A percentile compares a stretch with the other conserved stretches of the same genome.
These are phyloP conservation scores for Somateria mollissima DNA, from an alignment of 2,797 vertebrate genomes.

Conservation along the genomic window DNA sequence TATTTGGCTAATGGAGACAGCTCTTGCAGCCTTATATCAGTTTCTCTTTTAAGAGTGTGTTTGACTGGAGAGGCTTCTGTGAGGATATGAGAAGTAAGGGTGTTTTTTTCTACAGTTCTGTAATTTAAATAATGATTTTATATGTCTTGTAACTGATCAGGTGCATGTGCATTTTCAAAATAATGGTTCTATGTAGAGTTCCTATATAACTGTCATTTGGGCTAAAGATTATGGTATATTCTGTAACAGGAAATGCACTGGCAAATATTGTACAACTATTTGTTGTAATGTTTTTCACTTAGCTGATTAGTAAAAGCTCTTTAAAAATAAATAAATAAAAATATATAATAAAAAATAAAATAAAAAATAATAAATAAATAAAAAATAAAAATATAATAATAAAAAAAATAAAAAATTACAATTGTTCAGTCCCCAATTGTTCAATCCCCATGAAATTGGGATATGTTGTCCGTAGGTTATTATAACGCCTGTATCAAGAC, in stretches of 20 bases:
- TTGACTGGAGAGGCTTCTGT: neutral
- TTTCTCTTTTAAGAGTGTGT: neutral
- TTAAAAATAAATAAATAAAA: neutral
- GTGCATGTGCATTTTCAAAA: neutral
- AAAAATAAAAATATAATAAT: no score
- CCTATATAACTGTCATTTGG: neutral
- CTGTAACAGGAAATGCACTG: neutral
- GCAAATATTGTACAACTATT: neutral
- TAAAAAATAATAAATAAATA: neutral
- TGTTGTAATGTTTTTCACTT: neutral
- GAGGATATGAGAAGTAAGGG: neutral
- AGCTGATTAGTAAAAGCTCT: neutral
- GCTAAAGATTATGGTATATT: neutral
- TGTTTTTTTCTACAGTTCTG: neutral
- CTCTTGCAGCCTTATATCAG: neutral
- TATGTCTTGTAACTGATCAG: neutral
- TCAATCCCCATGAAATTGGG: neutral
- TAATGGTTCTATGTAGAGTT: accelerated
- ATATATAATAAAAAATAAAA: no score
- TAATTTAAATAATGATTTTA: neutral
- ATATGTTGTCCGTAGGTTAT: neutral
- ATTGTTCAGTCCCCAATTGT: neutral
- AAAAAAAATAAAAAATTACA: neutral
- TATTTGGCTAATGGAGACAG: neutral
- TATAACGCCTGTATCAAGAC: neutral